Evolutionary conservation across 2,888 invertebrate genomes (phyloP).

Genomic region (Pseudeuparius sepicola): DNA sequence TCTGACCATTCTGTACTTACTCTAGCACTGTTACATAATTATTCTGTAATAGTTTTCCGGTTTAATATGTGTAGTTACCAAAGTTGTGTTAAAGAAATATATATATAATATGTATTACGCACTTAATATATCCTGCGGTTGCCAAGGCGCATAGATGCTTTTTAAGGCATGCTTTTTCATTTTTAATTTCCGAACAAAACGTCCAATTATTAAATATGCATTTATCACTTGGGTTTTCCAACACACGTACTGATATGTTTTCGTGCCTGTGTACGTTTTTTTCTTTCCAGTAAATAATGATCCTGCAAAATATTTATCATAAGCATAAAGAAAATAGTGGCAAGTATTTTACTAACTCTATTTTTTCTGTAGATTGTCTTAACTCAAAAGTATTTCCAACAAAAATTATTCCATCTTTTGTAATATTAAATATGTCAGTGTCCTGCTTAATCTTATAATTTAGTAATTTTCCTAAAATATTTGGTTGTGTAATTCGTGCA

Average conservation of each 20-base stretch:
- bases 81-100: too few relatives aligned
- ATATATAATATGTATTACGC: too few relatives aligned
- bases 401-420: constrained; percentile 49
- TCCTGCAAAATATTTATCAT: constrained; percentile 28
- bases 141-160: constrained; percentile 44
- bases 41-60: too few relatives aligned
- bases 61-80: too few relatives aligned
- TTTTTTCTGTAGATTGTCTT: constrained; percentile 36
- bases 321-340: neutral
- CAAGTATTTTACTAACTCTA: constrained; percentile 31
- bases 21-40: too few relatives aligned
- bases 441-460: too few relatives aligned
- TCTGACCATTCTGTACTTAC: too few relatives aligned
- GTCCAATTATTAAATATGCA: constrained; percentile 28
- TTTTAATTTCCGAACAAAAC: constrained; percentile 44
- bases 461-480: too few relatives aligned
- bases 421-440: constrained; percentile 50
- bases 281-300: constrained; percentile 39
- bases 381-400: constrained; percentile 42
- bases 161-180: constrained; percentile 42
- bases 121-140: constrained; percentile 41
- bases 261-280: constrained; percentile 27
- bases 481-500: too few relatives aligned
- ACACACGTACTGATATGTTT: constrained; percentile 33
- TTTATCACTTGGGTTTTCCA: constrained; percentile 30